These are phyloP conservation scores for Scolopax rusticola DNA, from an alignment of 2,797 vertebrate species.

Conservation along the genomic window DNA sequence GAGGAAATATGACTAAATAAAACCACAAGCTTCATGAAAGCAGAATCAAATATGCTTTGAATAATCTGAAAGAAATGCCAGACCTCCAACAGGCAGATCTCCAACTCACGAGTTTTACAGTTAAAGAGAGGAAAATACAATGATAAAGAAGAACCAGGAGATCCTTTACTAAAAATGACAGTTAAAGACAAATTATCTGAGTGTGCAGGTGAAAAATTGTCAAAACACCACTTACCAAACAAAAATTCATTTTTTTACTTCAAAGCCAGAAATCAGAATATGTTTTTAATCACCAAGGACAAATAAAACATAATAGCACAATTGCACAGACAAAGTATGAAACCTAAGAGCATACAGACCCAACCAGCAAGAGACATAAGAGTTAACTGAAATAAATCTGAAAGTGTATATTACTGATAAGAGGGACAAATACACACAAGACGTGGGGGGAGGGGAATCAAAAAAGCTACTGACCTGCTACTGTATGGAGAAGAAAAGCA, in stretches of 20 bases:
- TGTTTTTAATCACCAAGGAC: not conserved
- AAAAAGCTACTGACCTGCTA: not conserved
- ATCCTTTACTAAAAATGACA: not conserved
- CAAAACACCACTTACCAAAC: not conserved
- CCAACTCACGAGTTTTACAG: not conserved
- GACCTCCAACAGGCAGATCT: not conserved
- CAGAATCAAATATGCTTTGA: not conserved
- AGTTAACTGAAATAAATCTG: not conserved
- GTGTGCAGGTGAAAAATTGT: not conserved
- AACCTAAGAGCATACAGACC: not conserved
- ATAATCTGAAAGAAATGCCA: not conserved
- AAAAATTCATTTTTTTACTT: not conserved
- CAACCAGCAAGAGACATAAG: not conserved
- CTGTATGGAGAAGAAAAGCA: not conserved
- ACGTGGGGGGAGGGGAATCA: no score
- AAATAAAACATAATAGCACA: not conserved
- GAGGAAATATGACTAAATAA: not conserved
- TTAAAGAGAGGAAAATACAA: not conserved
- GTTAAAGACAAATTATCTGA: not conserved
- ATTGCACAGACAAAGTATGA: not conserved
- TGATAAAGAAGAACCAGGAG: not conserved
- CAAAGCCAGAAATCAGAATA: not conserved
- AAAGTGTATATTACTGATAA: not conserved
- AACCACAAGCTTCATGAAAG: not conserved
- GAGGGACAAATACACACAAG: not conserved